Conservation (phyloP, 2,888 invertebrate species). For the Netelia fuscicornis region DNA sequence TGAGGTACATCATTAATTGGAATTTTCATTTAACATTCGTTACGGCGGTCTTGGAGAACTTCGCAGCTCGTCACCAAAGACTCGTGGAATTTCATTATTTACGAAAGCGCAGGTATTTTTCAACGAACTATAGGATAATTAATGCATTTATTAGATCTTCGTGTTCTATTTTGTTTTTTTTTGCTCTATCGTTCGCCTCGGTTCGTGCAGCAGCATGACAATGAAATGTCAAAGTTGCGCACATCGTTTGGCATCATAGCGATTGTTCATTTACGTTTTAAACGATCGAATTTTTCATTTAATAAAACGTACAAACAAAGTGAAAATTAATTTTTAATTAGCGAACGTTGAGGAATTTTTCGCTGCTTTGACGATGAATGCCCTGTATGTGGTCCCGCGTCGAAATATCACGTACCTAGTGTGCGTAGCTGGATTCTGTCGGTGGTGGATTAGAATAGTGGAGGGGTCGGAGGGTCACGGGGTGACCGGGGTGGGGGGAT, state of each 20-base stretch:
- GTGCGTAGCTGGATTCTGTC: conserved; percentile 17
- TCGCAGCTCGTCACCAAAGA: background rate
- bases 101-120: background rate
- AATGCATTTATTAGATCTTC: background rate
- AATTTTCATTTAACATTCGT: conserved; percentile 25
- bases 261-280: too few relatives aligned
- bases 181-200: background rate
- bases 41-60: background rate
- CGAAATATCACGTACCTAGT: conserved; percentile 8
- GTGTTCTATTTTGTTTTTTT: background rate
- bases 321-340: background rate
- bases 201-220: background rate
- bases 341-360: background rate
- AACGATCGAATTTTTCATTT: background rate
- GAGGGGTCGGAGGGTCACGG: background rate
- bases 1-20: conserved; percentile 27
- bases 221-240: too few relatives aligned
- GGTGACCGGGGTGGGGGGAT: conserved; percentile 6
- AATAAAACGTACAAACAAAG: background rate
- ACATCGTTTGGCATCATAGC: too few relatives aligned
- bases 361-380: background rate
- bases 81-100: conserved; percentile 46
- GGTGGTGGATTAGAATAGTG: background rate
- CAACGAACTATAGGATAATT: conserved; percentile 9
- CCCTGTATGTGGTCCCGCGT: background rate